Conservation (phyloP, 2,888 invertebrate species). For the Pteria penguin region DNA sequence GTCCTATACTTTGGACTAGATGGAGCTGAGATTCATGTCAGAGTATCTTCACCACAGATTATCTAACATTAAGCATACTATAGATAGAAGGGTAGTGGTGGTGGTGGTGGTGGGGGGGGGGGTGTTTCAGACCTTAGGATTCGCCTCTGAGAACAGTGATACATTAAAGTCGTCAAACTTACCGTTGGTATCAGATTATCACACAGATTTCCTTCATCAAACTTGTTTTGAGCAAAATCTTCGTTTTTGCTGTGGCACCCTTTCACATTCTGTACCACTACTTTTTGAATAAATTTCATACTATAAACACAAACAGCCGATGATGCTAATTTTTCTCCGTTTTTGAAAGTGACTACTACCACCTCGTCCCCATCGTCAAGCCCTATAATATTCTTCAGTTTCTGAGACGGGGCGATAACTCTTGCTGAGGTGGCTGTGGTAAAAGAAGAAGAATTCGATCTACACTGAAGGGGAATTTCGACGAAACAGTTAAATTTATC, state of each 20-base stretch:
- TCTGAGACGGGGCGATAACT: constrained; percentile 95
- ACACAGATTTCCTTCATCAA: constrained; percentile 11
- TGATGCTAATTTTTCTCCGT: constrained; percentile 76
- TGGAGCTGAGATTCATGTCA: background rate
- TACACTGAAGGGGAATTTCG: constrained; percentile 97
- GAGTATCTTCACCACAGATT: background rate
- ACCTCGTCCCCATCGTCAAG: constrained; percentile 57
- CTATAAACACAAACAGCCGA: constrained; percentile 73
- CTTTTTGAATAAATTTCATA: constrained; percentile 66
- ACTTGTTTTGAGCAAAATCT: constrained; percentile 17
- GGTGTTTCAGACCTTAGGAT: too few relatives aligned
- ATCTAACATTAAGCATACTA: background rate
- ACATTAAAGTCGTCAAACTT: background rate
- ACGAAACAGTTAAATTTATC: constrained; percentile 98
- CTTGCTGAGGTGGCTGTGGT: constrained; percentile 96
- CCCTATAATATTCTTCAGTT: constrained; percentile 85
- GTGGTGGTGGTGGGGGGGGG: background rate
- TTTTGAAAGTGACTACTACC: constrained; percentile 87
- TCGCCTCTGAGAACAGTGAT: background rate
- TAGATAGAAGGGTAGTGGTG: background rate
- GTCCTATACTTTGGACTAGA: too few relatives aligned
- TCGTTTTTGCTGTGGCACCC: constrained; percentile 64
- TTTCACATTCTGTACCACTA: constrained; percentile 66
- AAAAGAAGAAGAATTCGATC: constrained; percentile 83
- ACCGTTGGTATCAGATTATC: background rate